phyloP scores from a whole-genome alignment of 2,888 invertebrate genomes.

The Palloptera scutellata region DNA sequence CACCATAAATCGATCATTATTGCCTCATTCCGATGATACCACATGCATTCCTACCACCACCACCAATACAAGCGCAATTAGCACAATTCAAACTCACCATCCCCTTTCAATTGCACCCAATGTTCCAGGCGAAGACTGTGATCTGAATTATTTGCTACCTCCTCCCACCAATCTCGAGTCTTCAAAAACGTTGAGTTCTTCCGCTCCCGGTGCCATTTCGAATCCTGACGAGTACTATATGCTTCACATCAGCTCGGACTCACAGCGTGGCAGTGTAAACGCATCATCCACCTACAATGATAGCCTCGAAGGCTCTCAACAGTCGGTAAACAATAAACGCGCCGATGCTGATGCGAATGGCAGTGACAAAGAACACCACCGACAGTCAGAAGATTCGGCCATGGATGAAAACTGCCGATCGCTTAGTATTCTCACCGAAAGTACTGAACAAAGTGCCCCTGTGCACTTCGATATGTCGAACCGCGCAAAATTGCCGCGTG shows the following conservation, averaged over 20 bases:
- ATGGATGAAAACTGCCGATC: slow-evolving; percentile 77
- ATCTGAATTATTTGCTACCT: slow-evolving; percentile 58
- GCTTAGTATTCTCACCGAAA: slow-evolving; percentile 85
- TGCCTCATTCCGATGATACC: slow-evolving; percentile 43
- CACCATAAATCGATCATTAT: slow-evolving; percentile 43
- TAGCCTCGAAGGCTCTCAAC: slow-evolving; percentile 44
- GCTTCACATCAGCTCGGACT: slow-evolving; percentile 35
- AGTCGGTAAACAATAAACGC: slow-evolving; percentile 38
- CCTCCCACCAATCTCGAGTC: slow-evolving; percentile 69
- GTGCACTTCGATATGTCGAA: slow-evolving; percentile 94
- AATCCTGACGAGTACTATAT: slow-evolving; percentile 60
- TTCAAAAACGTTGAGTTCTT: slow-evolving; percentile 79
- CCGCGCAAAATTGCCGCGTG: slow-evolving; percentile 92
- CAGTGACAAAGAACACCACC: slow-evolving; percentile 48
- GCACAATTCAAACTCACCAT: slow-evolving; percentile 42
- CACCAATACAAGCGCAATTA: slow-evolving; percentile 31
- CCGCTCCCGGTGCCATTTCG: slow-evolving; percentile 84
- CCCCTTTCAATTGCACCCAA: slow-evolving; percentile 38
- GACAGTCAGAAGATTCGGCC: slow-evolving; percentile 68
- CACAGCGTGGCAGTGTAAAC: slow-evolving; percentile 27
- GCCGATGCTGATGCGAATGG: slow-evolving; percentile 26
- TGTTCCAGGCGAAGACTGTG: slow-evolving; percentile 45
- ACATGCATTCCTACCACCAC: slow-evolving; percentile 32
- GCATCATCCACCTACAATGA: slow-evolving; percentile 37
- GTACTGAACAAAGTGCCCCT: slow-evolving; percentile 90